phyloP scores from a whole-genome alignment of 2,888 invertebrate species.

The Meteorus cinctellus region DNA sequence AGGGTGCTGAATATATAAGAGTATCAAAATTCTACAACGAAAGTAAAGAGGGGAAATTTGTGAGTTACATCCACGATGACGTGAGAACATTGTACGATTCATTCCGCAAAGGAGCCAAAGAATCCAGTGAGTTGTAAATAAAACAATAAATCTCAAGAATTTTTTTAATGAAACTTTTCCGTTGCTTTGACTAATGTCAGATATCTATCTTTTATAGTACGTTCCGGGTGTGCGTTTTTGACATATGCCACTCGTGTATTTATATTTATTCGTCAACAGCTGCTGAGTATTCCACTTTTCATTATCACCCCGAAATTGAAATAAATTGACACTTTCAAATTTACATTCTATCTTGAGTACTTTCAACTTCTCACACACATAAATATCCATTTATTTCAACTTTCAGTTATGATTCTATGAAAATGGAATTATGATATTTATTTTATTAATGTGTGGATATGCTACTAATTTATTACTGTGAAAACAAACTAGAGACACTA shows the following conservation, averaged over 20 bases:
- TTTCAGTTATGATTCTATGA: neutral
- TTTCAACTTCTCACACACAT: neutral
- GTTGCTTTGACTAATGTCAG: no score
- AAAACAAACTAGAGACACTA: constrained; percentile 18
- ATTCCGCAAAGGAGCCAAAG: constrained; percentile 92
- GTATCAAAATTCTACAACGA: constrained; percentile 94
- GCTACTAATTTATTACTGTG: neutral
- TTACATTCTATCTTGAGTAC: neutral
- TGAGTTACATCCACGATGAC: constrained; percentile 89
- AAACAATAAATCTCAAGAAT: neutral
- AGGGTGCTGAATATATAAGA: constrained; percentile 91
- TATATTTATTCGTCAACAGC: constrained; percentile 6
- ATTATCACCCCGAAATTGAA: neutral
- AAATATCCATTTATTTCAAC: neutral
- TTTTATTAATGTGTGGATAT: constrained; percentile 11
- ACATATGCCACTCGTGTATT: neutral
- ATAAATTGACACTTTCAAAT: neutral
- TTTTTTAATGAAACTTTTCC: neutral
- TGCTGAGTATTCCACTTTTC: neutral
- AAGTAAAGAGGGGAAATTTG: constrained; percentile 89
- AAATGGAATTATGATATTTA: constrained; percentile 1
- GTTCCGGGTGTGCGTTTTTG: neutral
- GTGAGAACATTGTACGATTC: constrained; percentile 91
- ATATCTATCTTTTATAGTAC: neutral
- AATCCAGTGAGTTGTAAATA: constrained; percentile 83